These are phyloP conservation scores for Galeopterus variegatus DNA, from an alignment of 2,113 vertebrate genomes.

Conservation along the genomic window DNA sequence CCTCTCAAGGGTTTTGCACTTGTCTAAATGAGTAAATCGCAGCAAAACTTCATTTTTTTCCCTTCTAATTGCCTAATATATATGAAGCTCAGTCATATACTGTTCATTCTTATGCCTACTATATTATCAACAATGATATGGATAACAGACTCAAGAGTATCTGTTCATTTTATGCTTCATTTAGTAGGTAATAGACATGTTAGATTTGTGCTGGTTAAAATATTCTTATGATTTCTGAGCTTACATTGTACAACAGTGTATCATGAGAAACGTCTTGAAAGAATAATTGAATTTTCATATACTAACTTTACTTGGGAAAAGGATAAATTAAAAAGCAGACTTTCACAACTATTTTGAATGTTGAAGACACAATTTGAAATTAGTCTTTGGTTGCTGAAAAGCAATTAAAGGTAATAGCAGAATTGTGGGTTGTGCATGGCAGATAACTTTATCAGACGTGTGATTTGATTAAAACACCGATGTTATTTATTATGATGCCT, in stretches of 20 bases:
- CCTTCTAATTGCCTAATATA: background rate
- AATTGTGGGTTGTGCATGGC: background rate
- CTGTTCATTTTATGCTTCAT: conserved; percentile 79
- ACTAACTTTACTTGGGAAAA: conserved; percentile 26
- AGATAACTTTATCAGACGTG: background rate
- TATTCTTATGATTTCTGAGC: background rate
- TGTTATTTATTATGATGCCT: background rate
- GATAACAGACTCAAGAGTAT: conserved; percentile 56
- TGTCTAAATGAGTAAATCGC: background rate
- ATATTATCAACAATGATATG: conserved; percentile 16
- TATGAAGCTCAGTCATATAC: background rate
- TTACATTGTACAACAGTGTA: background rate
- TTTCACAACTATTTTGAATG: conserved; percentile 32
- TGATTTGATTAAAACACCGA: conserved; percentile 41
- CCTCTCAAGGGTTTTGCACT: background rate
- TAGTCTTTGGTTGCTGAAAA: conserved; percentile 24
- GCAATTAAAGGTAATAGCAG: conserved; percentile 26
- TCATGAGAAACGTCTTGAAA: conserved; percentile 17
- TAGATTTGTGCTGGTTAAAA: conserved; percentile 36
- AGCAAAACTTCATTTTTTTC: background rate
- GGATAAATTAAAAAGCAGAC: conserved; percentile 54
- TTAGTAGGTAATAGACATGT: conserved; percentile 60
- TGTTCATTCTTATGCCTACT: conserved; percentile 10
- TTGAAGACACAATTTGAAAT: background rate
- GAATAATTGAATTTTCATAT: conserved; percentile 60